A percentile compares a stretch with the other conserved stretches of the same genome.
These are phyloP conservation scores for Pachliopta kotzebuea DNA, from an alignment of 2,888 invertebrate genomes.

Conservation along the genomic window DNA sequence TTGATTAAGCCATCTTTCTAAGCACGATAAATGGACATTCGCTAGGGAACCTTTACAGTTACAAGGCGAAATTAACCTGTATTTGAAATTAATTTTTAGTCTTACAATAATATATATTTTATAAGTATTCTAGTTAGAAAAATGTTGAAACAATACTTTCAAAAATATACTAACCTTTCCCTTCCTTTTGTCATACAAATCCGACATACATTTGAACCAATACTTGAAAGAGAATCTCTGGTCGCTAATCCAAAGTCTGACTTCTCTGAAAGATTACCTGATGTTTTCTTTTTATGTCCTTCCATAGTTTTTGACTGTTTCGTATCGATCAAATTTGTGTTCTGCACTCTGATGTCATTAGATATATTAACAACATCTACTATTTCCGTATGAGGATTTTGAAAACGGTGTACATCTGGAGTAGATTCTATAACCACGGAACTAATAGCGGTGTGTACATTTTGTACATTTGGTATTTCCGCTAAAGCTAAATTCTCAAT, in stretches of 20 bases:
- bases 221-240: slow-evolving; percentile 73
- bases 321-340: slow-evolving; percentile 38
- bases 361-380: slow-evolving; percentile 56
- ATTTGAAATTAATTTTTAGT: too few relatives aligned
- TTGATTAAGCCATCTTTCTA: slow-evolving; percentile 86
- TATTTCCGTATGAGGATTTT: slow-evolving; percentile 33
- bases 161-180: slow-evolving; percentile 54
- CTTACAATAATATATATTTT: too few relatives aligned
- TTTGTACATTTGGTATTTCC: slow-evolving; percentile 47
- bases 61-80: slow-evolving; percentile 83
- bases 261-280: slow-evolving; percentile 55
- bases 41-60: slow-evolving; percentile 86
- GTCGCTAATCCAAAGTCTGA: slow-evolving; percentile 56
- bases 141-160: too few relatives aligned
- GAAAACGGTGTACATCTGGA: slow-evolving; percentile 42
- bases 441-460: slow-evolving; percentile 42
- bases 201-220: slow-evolving; percentile 82
- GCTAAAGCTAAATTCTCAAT: slow-evolving; percentile 36
- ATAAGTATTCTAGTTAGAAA: too few relatives aligned
- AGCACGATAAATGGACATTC: slow-evolving; percentile 84
- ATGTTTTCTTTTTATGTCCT: slow-evolving; percentile 56
- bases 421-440: slow-evolving; percentile 37
- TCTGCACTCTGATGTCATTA: slow-evolving; percentile 30
- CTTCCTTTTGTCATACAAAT: slow-evolving; percentile 81
- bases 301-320: slow-evolving; percentile 48